Percentiles rank a stretch among this genome's conserved stretches.
phyloP scores from a whole-genome alignment of 1,140 invertebrate species.

The Papilio xuthus region DNA sequence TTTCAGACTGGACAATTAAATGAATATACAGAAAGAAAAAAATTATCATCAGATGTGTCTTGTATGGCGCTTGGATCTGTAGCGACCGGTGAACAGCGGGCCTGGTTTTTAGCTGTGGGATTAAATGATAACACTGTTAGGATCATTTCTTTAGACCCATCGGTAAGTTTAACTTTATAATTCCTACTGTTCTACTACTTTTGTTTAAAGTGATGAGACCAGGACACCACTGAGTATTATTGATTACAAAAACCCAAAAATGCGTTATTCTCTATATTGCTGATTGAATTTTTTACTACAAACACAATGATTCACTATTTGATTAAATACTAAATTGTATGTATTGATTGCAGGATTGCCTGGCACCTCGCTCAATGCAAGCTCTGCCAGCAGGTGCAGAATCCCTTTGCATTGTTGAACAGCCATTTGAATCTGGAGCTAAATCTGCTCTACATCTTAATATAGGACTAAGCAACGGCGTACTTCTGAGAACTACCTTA shows the following conservation, averaged over 20 bases:
- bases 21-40: conserved; percentile 98
- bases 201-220: conserved; percentile 72
- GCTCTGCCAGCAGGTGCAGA: conserved; percentile 97
- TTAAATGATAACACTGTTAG: conserved; percentile 98
- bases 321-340: conserved; percentile 6
- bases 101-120: conserved; percentile 98
- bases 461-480: conserved; percentile 99
- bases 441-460: conserved; percentile 94
- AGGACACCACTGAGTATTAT: conserved; percentile 79
- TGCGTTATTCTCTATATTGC: conserved; percentile 78
- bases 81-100: conserved; percentile 96
- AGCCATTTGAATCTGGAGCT: conserved; percentile 85
- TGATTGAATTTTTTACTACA: conserved; percentile 50
- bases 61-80: conserved; percentile 99
- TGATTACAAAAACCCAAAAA: conserved; percentile 79
- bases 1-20: conserved; percentile 97
- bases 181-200: conserved; percentile 33
- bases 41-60: conserved; percentile 97
- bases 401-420: conserved; percentile 97
- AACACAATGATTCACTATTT: not conserved
- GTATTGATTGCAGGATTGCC: conserved; percentile 86
- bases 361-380: conserved; percentile 97
- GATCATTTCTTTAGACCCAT: conserved; percentile 98
- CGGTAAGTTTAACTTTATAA: conserved; percentile 81
- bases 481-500: conserved; percentile 95